Evolutionary conservation across 2,888 invertebrate species (phyloP), one percentile per base, ranked within the genome.

Genomic region (Polymixis lichenea): DNA sequence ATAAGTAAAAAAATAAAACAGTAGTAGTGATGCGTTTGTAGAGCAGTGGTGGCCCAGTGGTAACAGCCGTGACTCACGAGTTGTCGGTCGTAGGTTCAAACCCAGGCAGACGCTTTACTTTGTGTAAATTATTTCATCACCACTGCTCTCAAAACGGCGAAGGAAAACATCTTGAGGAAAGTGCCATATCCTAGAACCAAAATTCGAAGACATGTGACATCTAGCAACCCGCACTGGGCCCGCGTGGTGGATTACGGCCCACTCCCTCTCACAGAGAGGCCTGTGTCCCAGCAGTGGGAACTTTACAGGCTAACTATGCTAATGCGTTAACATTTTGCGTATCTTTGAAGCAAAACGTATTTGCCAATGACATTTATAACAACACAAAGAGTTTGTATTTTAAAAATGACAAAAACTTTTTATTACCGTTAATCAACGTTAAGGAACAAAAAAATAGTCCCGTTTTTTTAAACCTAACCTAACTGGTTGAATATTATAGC

Each of bases 401-500:
- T 46, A 49, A 55, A n/a, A 61, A 19, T 7, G 19, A 22, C 8
- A 5, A 8, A 49, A 49, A 49, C 4, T n/a, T n/a, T n/a, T n/a
- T 22, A 15, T 43, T 46, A 17, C 2, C n/a, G n/a, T 3, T 46
- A 46, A 61, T 11, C 49, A 32, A 4, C 2, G n/a, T 49, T 11
- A 11, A 17, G 0, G 46, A 53, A 55, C 8, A 55, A 67, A 58
- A 65, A 28, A 9, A 49, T 9, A 38, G 17, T 7, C 1, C 0
- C 17, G 3, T 43, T 60, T 58, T 53, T 2, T 22, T 22, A 55
- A 65, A 25, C 19, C 1, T 43, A 11, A 43, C 15, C 13, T n/a
- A 46, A 61, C 28, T n/a, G 7, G 55, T 58, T 19, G 58, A 69
- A 79, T 65, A 75, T 65, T 19, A 56, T 22, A 56, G 11, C 60